Base-by-base conservation (phyloP, 2,797 vertebrate species). In the Artibeus lituratus region DNA sequence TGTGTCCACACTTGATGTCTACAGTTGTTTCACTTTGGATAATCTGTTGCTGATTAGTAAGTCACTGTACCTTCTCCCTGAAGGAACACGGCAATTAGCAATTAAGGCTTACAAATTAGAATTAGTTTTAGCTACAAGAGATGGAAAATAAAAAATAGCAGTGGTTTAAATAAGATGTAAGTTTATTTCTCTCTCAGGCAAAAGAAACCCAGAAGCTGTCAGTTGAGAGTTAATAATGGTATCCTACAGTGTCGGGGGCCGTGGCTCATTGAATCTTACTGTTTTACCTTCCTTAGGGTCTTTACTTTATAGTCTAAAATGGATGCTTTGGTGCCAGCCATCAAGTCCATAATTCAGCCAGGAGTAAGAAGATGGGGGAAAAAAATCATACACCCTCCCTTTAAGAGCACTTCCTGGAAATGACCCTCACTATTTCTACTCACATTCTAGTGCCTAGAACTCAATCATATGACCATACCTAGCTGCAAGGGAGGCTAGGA, bases 361-460 rank as follows among this genome's bases (percentile, higher is more conserved):
- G 42, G 32, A 59, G 12, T 10, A 67, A 55, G 80, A 70, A 76
- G 37, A n/a, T 22, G 39, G 24, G 39, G 12, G 11, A 11, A 18
- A 74, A 74, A 55, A 74, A 51, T 53, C 76, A 73, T 12, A 69
- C 10, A 44, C 37, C 10, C 19, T 74, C 16, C 19, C 37, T 67
- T 92, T 62, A 90, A 93, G 55, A 77, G 80, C 21, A 77, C 24
- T 87, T 97, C 10, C 81, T 94, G 19, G 51, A 88, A 89, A 87
- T 65, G 69, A 72, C 7, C 22, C 16, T 94, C 47, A 77, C 5
- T 65, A 53, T 87, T 80, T 80, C 72, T 67, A 80, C 15, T 55
- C 62, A 74, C 5, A 69, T 77, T 85, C 37, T 22, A 74, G 29
- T 32, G 51, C 15, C 35, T 73, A 91, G 65, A 89, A 47, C 51